A percentile compares a stretch with the other conserved stretches of the same genome.
Conservation (phyloP, 2,797 vertebrate genomes). For the Myotis findleyi region DNA sequence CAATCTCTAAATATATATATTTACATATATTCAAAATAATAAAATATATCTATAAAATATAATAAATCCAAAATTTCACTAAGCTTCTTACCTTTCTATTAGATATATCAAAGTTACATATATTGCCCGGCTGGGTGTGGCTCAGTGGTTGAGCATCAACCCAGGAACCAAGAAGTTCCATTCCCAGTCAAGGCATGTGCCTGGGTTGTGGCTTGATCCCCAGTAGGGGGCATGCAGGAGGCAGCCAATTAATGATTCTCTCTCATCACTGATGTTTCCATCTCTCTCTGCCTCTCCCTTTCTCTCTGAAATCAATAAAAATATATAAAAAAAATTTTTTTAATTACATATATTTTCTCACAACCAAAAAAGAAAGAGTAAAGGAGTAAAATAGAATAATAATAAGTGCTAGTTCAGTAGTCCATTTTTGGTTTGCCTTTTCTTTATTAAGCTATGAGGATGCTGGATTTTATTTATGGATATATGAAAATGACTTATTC, state of each 20-base stretch:
- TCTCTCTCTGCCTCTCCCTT: too few species aligned
- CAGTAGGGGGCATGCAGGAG: too few species aligned
- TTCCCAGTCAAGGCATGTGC: too few species aligned
- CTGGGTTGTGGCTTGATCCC: too few species aligned
- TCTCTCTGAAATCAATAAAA: too few species aligned
- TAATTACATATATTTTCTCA: neutral
- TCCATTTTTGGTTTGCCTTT: neutral
- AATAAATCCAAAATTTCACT: neutral
- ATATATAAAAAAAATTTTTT: neutral
- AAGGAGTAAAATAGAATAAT: neutral
- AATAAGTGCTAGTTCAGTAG: neutral
- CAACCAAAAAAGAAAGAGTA: neutral
- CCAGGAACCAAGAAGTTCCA: too few species aligned
- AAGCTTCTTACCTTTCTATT: slow-evolving; percentile 17
- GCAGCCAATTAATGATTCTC: too few species aligned
- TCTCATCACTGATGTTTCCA: too few species aligned
- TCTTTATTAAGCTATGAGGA: neutral
- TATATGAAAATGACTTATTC: neutral
- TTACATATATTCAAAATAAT: neutral
- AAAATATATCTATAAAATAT: neutral
- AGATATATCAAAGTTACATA: neutral
- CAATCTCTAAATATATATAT: neutral
- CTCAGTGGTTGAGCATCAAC: too few species aligned
- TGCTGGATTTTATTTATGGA: neutral
- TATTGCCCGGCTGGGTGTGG: neutral